A percentile compares a stretch with the other conserved stretches of the same genome.
Evolutionary conservation across 2,113 vertebrate genomes (phyloP).

Genomic region (Chionis minor): DNA sequence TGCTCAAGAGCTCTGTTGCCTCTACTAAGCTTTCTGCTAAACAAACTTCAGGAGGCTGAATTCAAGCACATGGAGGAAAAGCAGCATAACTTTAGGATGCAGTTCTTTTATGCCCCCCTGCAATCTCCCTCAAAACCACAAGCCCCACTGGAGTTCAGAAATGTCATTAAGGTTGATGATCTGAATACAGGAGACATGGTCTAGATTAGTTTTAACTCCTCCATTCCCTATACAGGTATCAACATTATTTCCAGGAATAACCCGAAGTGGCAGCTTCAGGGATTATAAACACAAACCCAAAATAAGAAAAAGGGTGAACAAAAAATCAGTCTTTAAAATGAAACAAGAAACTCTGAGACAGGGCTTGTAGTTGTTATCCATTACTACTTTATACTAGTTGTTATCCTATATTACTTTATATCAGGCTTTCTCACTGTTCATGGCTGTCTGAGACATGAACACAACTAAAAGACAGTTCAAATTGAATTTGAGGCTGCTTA

Average conservation of each 20-base stretch:
- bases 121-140: neutral
- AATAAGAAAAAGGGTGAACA: neutral
- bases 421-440: neutral
- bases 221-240: neutral
- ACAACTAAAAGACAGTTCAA: neutral
- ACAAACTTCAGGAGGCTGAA: slow-evolving; percentile 7
- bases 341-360: neutral
- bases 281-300: neutral
- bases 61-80: neutral
- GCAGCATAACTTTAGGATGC: neutral
- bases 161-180: neutral
- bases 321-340: neutral
- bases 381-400: neutral
- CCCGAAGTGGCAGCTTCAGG: neutral
- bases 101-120: neutral
- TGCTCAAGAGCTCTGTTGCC: slow-evolving; percentile 22
- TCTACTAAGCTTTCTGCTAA: slow-evolving; percentile 23
- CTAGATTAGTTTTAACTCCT: neutral
- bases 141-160: neutral
- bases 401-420: neutral
- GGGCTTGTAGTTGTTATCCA: neutral
- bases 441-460: neutral
- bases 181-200: neutral
- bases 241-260: neutral
- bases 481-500: neutral